Evolutionary conservation across 2,113 vertebrate species (phyloP).

Genomic region (Saccopteryx bilineata): DNA sequence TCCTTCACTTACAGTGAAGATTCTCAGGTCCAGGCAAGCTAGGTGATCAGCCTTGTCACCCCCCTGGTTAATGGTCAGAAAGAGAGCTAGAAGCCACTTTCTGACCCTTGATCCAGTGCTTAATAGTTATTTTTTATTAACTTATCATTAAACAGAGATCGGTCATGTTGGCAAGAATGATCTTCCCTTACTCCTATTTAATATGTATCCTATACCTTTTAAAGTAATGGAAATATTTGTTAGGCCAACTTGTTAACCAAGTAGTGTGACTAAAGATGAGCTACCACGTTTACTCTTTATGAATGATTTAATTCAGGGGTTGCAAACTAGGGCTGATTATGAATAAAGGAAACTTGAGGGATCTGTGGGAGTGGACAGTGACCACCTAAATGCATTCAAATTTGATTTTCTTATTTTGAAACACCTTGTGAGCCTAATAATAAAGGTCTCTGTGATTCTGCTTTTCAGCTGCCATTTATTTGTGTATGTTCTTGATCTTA

Average conservation of each 20-base stretch:
- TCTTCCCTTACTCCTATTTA: not conserved
- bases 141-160: not conserved
- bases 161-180: not conserved
- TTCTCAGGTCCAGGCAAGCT: not conserved
- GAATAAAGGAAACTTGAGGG: not conserved
- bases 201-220: not conserved
- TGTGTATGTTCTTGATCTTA: not conserved
- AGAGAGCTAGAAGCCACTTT: not conserved
- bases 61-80: not conserved
- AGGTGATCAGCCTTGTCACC: not conserved
- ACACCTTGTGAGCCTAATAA: not conserved
- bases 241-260: not conserved
- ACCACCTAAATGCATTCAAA: not conserved
- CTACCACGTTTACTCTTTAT: not conserved
- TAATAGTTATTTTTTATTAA: constrained; percentile 10
- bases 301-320: not conserved
- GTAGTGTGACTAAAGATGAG: not conserved
- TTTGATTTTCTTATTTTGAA: not conserved
- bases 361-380: not conserved
- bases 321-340: not conserved
- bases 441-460: not conserved
- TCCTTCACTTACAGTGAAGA: not conserved
- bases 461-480: not conserved
- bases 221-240: not conserved
- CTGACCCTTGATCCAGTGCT: not conserved